Evolutionary conservation across 2,888 invertebrate genomes (phyloP).

Genomic region (Eremobia ochroleuca): DNA sequence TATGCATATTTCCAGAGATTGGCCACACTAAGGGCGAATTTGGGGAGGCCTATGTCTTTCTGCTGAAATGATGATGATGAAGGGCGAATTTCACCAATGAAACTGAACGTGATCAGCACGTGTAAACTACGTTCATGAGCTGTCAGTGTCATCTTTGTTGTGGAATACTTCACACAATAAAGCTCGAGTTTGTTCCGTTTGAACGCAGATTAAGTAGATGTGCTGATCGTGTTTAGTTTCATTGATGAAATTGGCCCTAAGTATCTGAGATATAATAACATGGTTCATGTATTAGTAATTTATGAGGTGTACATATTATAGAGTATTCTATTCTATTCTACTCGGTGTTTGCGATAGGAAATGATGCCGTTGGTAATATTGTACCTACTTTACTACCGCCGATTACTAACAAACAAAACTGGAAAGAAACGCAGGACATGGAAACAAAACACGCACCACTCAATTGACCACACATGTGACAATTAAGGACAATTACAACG

Average conservation of each 20-base stretch:
- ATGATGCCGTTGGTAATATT: background rate
- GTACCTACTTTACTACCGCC: background rate
- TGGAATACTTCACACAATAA: background rate
- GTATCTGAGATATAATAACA: background rate
- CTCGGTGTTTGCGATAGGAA: background rate
- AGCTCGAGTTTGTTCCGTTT: no score
- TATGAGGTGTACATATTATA: no score
- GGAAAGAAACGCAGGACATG: background rate
- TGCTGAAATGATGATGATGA: no score
- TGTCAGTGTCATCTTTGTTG: background rate
- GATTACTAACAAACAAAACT: background rate
- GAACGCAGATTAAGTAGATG: background rate
- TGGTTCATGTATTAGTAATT: no score
- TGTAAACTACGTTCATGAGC: background rate
- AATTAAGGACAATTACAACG: slow-evolving; percentile 49
- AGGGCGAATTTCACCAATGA: no score
- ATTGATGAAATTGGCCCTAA: background rate
- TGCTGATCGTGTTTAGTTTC: no score
- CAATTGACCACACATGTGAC: slow-evolving; percentile 16
- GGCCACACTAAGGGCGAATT: no score
- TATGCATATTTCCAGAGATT: no score
- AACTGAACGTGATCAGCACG: background rate
- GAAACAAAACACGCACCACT: background rate
- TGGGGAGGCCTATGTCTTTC: no score
- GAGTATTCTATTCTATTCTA: no score